phyloP scores from a whole-genome alignment of 2,113 vertebrate species.

The Xerus inauris region DNA sequence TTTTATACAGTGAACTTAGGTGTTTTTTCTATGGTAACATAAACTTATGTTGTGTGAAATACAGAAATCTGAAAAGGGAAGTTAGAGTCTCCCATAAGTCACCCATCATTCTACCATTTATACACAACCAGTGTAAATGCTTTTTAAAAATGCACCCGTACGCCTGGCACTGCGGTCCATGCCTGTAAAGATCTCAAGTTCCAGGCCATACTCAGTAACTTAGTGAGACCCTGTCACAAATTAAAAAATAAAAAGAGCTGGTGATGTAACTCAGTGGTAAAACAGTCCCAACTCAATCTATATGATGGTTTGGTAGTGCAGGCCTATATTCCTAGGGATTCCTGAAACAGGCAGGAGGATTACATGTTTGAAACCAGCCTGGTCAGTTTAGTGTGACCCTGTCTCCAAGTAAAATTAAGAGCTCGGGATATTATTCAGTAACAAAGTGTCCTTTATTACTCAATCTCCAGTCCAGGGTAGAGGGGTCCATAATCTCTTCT shows the following conservation, averaged over 20 bases:
- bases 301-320: not conserved
- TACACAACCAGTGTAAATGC: not conserved
- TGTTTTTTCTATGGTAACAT: not conserved
- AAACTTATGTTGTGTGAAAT: not conserved
- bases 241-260: not conserved
- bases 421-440: not conserved
- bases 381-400: not conserved
- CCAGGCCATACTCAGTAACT: too few species aligned
- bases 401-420: not conserved
- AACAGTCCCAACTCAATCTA: not conserved
- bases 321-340: not conserved
- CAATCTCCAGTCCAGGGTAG: not conserved
- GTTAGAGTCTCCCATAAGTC: not conserved
- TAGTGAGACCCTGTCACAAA: too few species aligned
- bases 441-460: too few species aligned
- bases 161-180: too few species aligned
- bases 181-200: too few species aligned
- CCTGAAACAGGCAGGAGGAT: not conserved
- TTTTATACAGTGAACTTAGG: conserved; percentile 10
- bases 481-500: not conserved
- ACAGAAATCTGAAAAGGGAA: conserved; percentile 27
- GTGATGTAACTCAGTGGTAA: not conserved
- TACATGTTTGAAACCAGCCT: not conserved
- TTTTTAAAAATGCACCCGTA: not conserved
- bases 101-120: not conserved